Conservation (phyloP, 2,888 invertebrate species). For the Volucella inanis region DNA sequence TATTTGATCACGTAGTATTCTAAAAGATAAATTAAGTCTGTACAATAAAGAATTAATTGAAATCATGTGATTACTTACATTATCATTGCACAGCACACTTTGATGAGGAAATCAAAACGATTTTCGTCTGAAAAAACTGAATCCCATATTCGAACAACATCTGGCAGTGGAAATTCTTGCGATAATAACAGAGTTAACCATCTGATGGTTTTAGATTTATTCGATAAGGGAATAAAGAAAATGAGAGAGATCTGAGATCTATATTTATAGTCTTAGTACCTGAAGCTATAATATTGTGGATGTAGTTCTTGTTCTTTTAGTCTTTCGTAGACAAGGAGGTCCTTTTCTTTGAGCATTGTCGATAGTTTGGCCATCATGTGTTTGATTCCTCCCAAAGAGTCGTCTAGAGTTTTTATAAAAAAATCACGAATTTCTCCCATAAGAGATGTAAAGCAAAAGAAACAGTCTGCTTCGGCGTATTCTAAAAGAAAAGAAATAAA, state of each 20-base stretch:
- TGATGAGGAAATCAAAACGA: slow-evolving; percentile 95
- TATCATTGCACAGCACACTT: slow-evolving; percentile 98
- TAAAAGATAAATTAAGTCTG: slow-evolving; percentile 80
- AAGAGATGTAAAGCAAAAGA: slow-evolving; percentile 98
- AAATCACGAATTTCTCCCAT: slow-evolving; percentile 99
- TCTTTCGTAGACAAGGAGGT: slow-evolving; percentile 89
- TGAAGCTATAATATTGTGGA: slow-evolving; percentile 98
- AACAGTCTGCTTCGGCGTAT: slow-evolving; percentile 97
- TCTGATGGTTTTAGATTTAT: slow-evolving; percentile 80
- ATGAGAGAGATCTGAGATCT: background rate
- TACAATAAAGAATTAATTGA: background rate
- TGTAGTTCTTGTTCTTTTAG: slow-evolving; percentile 93
- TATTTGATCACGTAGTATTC: slow-evolving; percentile 92
- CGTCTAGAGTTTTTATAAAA: slow-evolving; percentile 97
- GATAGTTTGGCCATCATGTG: slow-evolving; percentile 94
- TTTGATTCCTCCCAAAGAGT: slow-evolving; percentile 95
- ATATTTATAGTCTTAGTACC: slow-evolving; percentile 83
- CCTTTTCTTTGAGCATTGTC: slow-evolving; percentile 89
- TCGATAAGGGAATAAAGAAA: background rate
- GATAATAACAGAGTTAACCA: slow-evolving; percentile 98
- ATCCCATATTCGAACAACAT: slow-evolving; percentile 99
- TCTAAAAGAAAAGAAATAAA: slow-evolving; percentile 84
- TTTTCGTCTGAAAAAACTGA: slow-evolving; percentile 95
- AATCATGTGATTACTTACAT: slow-evolving; percentile 88
- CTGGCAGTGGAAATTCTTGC: slow-evolving; percentile 98